These are phyloP conservation scores for Ornithoptera alexandrae DNA, from an alignment of 2,888 invertebrate species.

Conservation along the genomic window DNA sequence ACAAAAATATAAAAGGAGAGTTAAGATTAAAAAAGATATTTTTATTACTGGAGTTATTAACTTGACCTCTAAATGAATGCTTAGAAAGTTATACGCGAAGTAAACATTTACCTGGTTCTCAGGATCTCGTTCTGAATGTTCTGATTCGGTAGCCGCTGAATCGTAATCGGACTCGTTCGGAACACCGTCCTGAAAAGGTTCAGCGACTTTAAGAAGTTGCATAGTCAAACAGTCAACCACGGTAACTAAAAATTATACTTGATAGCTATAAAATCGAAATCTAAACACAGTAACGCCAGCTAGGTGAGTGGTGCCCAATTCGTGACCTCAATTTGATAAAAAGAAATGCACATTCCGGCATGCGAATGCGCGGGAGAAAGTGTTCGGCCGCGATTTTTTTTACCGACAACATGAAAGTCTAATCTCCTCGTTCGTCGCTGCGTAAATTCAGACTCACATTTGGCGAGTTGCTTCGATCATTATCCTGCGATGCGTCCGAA, in stretches of 20 bases:
- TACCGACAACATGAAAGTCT: conserved; percentile 73
- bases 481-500: conserved; percentile 74
- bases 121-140: conserved; percentile 83
- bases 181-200: conserved; percentile 68
- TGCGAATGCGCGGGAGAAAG: conserved; percentile 74
- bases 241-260: conserved; percentile 37
- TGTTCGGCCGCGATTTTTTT: conserved; percentile 60
- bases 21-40: not conserved
- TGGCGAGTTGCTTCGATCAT: conserved; percentile 66
- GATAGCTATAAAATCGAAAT: conserved; percentile 53
- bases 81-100: conserved; percentile 9
- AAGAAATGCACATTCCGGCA: conserved; percentile 77
- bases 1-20: not conserved
- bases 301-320: conserved; percentile 64
- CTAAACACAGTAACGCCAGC: conserved; percentile 55
- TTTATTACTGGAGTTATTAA: conserved; percentile 11
- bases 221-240: conserved; percentile 42
- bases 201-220: conserved; percentile 70
- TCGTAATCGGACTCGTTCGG: conserved; percentile 74
- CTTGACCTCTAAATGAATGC: conserved; percentile 10
- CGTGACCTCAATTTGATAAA: conserved; percentile 74
- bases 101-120: conserved; percentile 82
- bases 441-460: conserved; percentile 63
- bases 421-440: conserved; percentile 37
- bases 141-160: conserved; percentile 73